Evolutionary conservation across 53 echinoderm and acorn worm species (phyloP), one percentile per base, ranked within the genome.

Genomic region (Paelopatides confundens): DNA sequence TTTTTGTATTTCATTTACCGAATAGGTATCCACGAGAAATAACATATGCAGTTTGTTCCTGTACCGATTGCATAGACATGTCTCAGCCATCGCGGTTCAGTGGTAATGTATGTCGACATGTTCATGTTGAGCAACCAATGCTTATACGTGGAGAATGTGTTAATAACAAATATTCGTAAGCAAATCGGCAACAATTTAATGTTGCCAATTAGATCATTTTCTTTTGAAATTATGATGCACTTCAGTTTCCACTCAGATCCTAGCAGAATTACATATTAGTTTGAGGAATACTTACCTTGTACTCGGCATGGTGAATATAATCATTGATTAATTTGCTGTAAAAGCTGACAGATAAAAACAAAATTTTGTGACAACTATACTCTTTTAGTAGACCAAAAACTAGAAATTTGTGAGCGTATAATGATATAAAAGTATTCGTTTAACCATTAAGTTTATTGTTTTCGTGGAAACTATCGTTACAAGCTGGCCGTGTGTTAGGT

Each of bases 1-100:
- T n/a, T n/a, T n/a, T n/a, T n/a, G n/a, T n/a, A n/a, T n/a, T n/a
- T n/a, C n/a, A n/a, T n/a, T n/a, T n/a, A 43, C 43, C 12, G 43
- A 10, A 43, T 43, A 66, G 68, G 68, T 74, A 39, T 15, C 74
- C 74, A 8, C 39, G 74, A 27, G 74, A 39, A 40, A 74, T 74
- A 27, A 39, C 74, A 9, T 74, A 27, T 28, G 46, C 74, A 1
- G 74, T 74, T 7, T 74, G 74, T 74, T n/a, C 39, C 6, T 74
- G 74, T 74, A 3, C 23, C n/a, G 18, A 46, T 24, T 74, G 74
- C 14, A 46, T 74, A 1, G 24, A 39, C 24, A 17, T 58, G 58
- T 1, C 18, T 18, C 18, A n/a, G 58, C 18, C 58, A n/a, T 58
- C 58, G 21, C 3, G 58, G 4, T 58, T 58, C 58, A 58, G 18